Conservation (phyloP, 2,113 vertebrate species). For the Dicentrarchus labrax region DNA sequence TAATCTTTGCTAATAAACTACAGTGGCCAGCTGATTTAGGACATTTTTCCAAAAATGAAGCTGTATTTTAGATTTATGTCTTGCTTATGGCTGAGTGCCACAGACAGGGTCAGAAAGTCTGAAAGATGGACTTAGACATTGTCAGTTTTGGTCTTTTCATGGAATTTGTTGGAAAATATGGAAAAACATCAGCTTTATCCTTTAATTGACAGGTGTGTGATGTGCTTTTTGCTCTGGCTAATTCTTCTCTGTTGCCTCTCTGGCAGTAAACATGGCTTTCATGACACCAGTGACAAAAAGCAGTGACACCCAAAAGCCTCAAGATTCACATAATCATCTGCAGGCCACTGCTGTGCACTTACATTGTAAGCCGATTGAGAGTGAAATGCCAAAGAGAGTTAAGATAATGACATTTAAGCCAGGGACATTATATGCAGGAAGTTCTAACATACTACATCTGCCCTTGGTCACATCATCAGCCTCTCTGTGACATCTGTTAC, state of each 20-base stretch:
- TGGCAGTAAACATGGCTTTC: constrained; percentile 20
- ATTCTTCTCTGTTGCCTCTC: constrained; percentile 8
- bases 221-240: constrained; percentile 21
- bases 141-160: constrained; percentile 9
- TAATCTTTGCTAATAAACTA: background rate
- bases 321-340: constrained; percentile 1
- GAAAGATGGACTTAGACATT: background rate
- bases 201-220: constrained; percentile 15
- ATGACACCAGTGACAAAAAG: constrained; percentile 21
- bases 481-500: constrained; percentile 69
- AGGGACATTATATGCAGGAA: constrained; percentile 67
- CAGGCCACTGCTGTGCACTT: constrained; percentile 28
- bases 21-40: background rate
- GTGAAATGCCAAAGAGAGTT: constrained; percentile 50
- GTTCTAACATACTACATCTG: constrained; percentile 63
- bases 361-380: constrained; percentile 34
- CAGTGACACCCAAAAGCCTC: constrained; percentile 31
- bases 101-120: background rate
- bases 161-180: constrained; percentile 3
- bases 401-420: constrained; percentile 59
- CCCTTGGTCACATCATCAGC: constrained; percentile 61
- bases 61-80: background rate
- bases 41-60: background rate
- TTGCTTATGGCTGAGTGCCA: background rate
- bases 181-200: background rate